These are phyloP conservation scores for Lasiurus borealis DNA, from an alignment of 2,113 vertebrate genomes.

Conservation along the genomic window DNA sequence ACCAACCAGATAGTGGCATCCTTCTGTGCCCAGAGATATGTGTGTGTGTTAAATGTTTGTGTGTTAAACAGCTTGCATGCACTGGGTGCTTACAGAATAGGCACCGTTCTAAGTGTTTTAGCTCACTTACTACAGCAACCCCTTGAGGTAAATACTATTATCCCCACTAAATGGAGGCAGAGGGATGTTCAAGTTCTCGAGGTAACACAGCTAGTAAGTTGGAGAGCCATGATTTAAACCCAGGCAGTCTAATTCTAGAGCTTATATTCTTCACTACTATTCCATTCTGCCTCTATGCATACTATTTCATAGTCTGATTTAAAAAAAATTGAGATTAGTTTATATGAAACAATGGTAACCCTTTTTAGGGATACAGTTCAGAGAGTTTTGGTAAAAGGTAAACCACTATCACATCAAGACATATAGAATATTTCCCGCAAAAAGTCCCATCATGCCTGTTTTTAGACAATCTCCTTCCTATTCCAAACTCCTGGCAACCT, in stretches of 20 bases:
- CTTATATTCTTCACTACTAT: neutral
- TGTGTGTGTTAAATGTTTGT: neutral
- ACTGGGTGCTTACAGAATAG: neutral
- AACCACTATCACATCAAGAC: neutral
- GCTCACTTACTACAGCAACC: neutral
- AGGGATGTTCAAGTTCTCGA: neutral
- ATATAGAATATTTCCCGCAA: neutral
- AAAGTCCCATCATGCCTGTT: neutral
- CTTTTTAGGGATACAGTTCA: neutral
- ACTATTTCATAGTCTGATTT: slow-evolving; percentile 6
- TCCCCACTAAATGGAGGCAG: neutral
- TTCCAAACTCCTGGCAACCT: neutral
- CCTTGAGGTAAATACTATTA: neutral
- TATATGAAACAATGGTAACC: neutral
- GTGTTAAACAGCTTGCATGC: neutral
- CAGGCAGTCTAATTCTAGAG: neutral
- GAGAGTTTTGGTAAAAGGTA: neutral
- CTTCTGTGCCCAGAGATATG: neutral
- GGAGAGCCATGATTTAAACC: neutral
- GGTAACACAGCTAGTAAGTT: neutral
- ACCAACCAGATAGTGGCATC: neutral
- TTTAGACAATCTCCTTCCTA: neutral
- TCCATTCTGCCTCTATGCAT: neutral
- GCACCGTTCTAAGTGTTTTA: neutral
- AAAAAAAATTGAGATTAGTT: slow-evolving; percentile 1